Base-by-base conservation (phyloP, 2,888 invertebrate genomes). In the Tholera decimalis region DNA sequence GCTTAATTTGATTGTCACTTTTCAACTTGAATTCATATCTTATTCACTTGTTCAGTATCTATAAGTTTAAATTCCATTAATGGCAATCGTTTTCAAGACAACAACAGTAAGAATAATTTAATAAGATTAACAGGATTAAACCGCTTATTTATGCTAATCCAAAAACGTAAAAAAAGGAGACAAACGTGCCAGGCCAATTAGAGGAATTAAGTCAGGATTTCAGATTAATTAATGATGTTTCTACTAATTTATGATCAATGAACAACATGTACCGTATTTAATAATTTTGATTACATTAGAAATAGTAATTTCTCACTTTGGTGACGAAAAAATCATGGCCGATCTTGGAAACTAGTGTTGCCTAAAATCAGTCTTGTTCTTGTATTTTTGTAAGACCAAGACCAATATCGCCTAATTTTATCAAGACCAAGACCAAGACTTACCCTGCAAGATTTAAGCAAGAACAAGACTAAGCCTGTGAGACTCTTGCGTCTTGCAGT, bases 81-180 rank as follows among this genome's bases (percentile, higher is more conserved):
- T 53, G 26, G 50, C 13, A 47, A 73, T 73, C 39, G 56, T 64
- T 73, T 73, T 57, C 24, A 43, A 57, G 49, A 73, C 43, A 78
- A 73, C 54, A 78, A 44, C 56, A 73, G 56, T 57, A 57, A 65
- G 73, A 73, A 78, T 65, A 64, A 53, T 73, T 65, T 46, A 73
- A 73, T 57, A 57, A 64, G 74, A 73, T 78, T 78, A 56, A 73
- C 53, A 44, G 66, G 49, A 73, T 63, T 73, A 64, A 54, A 24
- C 41, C 49, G 53, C 57, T 72, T 73, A 73, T 73, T 73, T 73
- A 73, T 78, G 74, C 28, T 73, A 78, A 73, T 73, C 79, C 57
- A 18, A 39, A 35, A 65, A 78, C 49, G 74, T 44, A 65, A 73
- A 73, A 72, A 78, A 57, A 57, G 74, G 46, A 65, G 79, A 78